Conservation (phyloP, 2,888 invertebrate species). For the Glyphotaelius pellucidus region DNA sequence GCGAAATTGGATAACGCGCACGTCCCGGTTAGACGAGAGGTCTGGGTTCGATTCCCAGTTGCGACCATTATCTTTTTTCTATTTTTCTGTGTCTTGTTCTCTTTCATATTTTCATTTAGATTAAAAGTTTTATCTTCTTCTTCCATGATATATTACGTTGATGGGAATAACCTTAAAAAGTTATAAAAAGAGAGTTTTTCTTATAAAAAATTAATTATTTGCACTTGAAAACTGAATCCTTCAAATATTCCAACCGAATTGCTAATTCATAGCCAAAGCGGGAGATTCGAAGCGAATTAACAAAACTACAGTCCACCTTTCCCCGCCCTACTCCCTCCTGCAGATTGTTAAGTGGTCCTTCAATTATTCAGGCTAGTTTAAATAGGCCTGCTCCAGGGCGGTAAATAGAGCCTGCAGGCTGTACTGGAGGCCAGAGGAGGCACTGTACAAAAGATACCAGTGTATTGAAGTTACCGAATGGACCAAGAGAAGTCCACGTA, state of each 20-base stretch:
- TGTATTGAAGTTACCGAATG: background rate
- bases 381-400: background rate
- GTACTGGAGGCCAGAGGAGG: background rate
- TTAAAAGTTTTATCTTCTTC: too few relatives aligned
- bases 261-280: background rate
- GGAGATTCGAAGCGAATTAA: background rate
- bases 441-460: background rate
- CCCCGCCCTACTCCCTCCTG: background rate
- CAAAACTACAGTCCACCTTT: background rate
- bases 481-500: background rate
- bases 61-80: too few relatives aligned
- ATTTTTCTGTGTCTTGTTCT: too few relatives aligned
- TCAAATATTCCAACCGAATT: background rate
- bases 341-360: conserved; percentile 17
- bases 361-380: conserved; percentile 30
- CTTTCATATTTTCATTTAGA: too few relatives aligned
- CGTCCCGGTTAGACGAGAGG: too few relatives aligned
- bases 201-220: background rate
- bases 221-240: background rate
- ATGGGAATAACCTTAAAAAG: too few relatives aligned
- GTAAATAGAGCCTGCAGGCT: background rate
- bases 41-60: too few relatives aligned
- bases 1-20: too few relatives aligned
- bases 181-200: background rate
- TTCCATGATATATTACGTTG: too few relatives aligned